A percentile compares a stretch with the other conserved stretches of the same genome.
phyloP scores from a whole-genome alignment of 1,140 invertebrate species.

The Antheraea mylitta region DNA sequence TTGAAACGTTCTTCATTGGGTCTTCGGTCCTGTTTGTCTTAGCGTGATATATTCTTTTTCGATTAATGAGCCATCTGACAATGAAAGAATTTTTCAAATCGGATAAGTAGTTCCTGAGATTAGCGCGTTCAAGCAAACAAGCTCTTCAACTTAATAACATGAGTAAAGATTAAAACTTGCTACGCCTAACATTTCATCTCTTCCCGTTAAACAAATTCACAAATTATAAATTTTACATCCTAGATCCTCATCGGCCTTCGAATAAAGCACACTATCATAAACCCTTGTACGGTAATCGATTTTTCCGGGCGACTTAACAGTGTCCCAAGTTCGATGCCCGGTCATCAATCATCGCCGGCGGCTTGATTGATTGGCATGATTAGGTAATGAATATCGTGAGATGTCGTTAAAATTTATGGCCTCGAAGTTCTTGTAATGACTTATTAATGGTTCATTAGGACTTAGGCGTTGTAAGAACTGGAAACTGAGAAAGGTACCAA shows the following conservation, averaged over 20 bases:
- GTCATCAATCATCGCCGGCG: constrained; percentile 26
- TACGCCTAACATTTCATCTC: no score
- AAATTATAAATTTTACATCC: neutral
- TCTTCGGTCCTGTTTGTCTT: no score
- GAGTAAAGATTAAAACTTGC: no score
- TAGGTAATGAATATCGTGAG: constrained; percentile 28
- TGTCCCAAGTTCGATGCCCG: constrained; percentile 7
- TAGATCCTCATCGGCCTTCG: neutral
- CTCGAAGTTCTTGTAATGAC: constrained; percentile 1
- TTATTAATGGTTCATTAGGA: constrained; percentile 11
- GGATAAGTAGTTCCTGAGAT: no score
- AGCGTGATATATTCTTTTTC: no score
- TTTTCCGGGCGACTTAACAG: constrained; percentile 9
- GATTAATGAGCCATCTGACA: no score
- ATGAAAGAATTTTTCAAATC: no score
- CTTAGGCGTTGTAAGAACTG: neutral
- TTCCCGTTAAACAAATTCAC: neutral
- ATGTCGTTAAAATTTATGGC: constrained; percentile 19
- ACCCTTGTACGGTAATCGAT: constrained; percentile 7
- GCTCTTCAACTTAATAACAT: no score
- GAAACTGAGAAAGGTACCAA: neutral
- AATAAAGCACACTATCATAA: neutral
- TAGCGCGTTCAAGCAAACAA: no score
- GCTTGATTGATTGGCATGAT: constrained; percentile 20
- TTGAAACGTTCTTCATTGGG: no score